These are phyloP conservation scores for Apostichopus parvimensis DNA, from an alignment of 35 echinoderm and acorn worm genomes.

Conservation along the genomic window DNA sequence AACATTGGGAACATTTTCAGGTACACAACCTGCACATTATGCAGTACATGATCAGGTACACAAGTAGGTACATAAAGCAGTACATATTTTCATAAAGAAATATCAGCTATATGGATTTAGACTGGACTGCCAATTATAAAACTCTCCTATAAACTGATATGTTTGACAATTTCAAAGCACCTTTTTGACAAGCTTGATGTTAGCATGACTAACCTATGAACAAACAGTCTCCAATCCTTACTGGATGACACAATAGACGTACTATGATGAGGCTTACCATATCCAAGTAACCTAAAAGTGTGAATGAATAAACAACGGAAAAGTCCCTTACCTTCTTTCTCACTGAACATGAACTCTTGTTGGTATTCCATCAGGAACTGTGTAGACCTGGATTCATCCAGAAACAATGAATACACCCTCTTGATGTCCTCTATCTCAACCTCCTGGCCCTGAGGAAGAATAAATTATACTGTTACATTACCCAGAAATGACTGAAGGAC, in stretches of 20 bases:
- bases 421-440: conserved; percentile 94
- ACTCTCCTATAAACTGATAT: too few relatives aligned
- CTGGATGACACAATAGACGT: not conserved
- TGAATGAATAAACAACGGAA: not conserved
- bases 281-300: not conserved
- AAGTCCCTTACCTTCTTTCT: conserved; percentile 61
- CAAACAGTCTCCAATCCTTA: too few relatives aligned
- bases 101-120: too few relatives aligned
- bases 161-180: too few relatives aligned
- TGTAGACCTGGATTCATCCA: conserved; percentile 95
- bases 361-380: conserved; percentile 99
- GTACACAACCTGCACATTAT: too few relatives aligned
- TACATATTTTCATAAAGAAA: too few relatives aligned
- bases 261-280: not conserved
- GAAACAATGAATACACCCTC: conserved; percentile 93
- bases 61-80: too few relatives aligned
- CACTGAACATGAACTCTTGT: conserved; percentile 99
- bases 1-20: too few relatives aligned
- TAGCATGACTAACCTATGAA: too few relatives aligned
- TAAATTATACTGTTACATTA: not conserved
- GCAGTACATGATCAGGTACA: too few relatives aligned
- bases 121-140: too few relatives aligned
- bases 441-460: conserved; percentile 78
- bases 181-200: too few relatives aligned
- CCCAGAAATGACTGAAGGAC: not conserved